Percentiles rank a stretch among this genome's conserved stretches.
These are phyloP conservation scores for Chrysolina oricalcia DNA, from an alignment of 2,888 invertebrate species.

Conservation along the genomic window DNA sequence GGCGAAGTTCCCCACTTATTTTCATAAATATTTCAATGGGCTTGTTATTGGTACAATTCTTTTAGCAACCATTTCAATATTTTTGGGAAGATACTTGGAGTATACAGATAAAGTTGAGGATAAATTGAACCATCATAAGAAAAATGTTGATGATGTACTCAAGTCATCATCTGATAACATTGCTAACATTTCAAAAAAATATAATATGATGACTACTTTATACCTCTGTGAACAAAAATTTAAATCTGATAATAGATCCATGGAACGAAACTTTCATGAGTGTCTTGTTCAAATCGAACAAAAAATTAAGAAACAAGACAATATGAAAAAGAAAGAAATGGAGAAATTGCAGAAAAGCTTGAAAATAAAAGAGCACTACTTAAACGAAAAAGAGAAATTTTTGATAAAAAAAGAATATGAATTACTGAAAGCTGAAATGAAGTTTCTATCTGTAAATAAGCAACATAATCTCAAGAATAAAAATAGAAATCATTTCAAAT, in stretches of 20 bases:
- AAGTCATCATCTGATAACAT: constrained; percentile 23
- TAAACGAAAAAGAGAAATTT: constrained; percentile 40
- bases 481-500: background rate
- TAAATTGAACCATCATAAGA: constrained; percentile 34
- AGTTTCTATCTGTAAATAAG: background rate
- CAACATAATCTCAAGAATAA: background rate
- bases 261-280: constrained; percentile 32
- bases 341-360: constrained; percentile 30
- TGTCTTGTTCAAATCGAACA: constrained; percentile 36
- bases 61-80: constrained; percentile 37
- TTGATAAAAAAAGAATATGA: constrained; percentile 40
- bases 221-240: constrained; percentile 39
- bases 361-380: constrained; percentile 41
- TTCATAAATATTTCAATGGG: constrained; percentile 39
- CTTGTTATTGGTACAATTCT: constrained; percentile 38
- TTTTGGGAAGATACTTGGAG: constrained; percentile 35
- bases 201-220: constrained; percentile 37
- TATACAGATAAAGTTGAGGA: constrained; percentile 25
- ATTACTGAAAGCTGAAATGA: constrained; percentile 33
- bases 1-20: constrained; percentile 19
- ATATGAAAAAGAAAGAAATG: constrained; percentile 25
- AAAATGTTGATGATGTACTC: constrained; percentile 19
- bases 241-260: constrained; percentile 35
- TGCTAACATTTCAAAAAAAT: constrained; percentile 19
- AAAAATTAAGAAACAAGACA: constrained; percentile 24